Evolutionary conservation across 2,888 invertebrate genomes (phyloP).

Genomic region (Ganaspis brasiliensis): DNA sequence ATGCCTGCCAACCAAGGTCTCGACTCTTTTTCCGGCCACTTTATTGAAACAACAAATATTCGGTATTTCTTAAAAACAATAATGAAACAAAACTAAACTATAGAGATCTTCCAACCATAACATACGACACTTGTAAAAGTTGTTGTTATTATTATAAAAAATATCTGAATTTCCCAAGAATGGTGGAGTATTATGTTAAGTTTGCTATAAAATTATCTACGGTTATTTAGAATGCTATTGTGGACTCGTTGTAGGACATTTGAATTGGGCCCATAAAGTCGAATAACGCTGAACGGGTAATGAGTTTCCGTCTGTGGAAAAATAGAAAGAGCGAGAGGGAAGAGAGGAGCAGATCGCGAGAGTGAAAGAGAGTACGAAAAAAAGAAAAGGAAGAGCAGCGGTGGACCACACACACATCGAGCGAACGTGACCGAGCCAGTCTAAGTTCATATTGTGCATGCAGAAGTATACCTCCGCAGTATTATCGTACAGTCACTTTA

Average conservation of each 20-base stretch:
- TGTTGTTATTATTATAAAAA: too few species aligned
- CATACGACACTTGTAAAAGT: too few species aligned
- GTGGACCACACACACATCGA: constrained; percentile 78
- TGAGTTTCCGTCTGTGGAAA: constrained; percentile 72
- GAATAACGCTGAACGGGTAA: constrained; percentile 66
- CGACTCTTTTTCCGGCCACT: constrained; percentile 66
- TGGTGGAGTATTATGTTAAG: constrained; percentile 1
- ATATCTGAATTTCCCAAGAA: neutral
- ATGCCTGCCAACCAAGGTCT: constrained; percentile 71
- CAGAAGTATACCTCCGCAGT: constrained; percentile 72
- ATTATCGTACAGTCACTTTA: constrained; percentile 77
- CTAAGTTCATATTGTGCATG: constrained; percentile 79
- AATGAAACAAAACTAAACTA: too few species aligned
- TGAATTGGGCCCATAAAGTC: constrained; percentile 59
- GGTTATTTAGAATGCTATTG: constrained; percentile 25
- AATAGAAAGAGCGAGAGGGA: constrained; percentile 50
- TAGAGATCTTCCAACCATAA: too few species aligned
- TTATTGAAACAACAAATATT: too few species aligned
- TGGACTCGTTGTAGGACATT: constrained; percentile 41
- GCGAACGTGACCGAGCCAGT: constrained; percentile 79
- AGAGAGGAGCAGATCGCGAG: constrained; percentile 56
- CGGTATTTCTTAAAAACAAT: too few species aligned
- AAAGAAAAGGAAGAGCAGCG: constrained; percentile 64
- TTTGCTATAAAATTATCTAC: constrained; percentile 1
- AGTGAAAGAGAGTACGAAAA: constrained; percentile 59